These are phyloP conservation scores for Harpegnathos saltator DNA, from an alignment of 1,140 invertebrate genomes.

Conservation along the genomic window DNA sequence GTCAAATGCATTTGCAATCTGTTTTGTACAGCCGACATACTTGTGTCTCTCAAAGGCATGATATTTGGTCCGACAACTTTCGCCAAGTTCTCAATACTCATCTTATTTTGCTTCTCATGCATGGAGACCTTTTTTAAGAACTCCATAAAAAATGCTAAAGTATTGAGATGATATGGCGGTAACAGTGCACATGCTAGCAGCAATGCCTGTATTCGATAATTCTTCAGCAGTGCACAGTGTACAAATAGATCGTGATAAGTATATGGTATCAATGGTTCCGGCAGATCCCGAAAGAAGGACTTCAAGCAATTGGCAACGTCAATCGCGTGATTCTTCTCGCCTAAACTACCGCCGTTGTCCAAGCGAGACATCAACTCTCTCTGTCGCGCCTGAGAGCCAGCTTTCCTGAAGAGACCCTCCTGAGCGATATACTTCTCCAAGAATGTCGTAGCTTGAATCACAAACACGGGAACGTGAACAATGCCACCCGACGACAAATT, in stretches of 20 bases:
- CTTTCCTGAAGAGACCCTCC: constrained; percentile 94
- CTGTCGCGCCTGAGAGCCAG: constrained; percentile 92
- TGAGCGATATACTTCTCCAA: constrained; percentile 89
- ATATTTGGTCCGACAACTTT: constrained; percentile 93
- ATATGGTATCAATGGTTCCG: constrained; percentile 92
- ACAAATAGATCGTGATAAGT: constrained; percentile 91
- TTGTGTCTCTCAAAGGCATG: constrained; percentile 90
- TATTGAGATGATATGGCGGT: constrained; percentile 88
- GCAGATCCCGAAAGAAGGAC: constrained; percentile 92
- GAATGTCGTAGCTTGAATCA: constrained; percentile 90
- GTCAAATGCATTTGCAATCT: constrained; percentile 88
- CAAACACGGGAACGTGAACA: constrained; percentile 91
- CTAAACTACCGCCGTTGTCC: constrained; percentile 89
- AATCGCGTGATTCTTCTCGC: constrained; percentile 90
- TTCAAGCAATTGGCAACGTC: constrained; percentile 94
- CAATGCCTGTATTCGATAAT: constrained; percentile 85
- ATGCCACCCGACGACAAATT: constrained; percentile 87
- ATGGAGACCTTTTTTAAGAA: constrained; percentile 88
- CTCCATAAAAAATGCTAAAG: constrained; percentile 90
- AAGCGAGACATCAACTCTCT: constrained; percentile 91
- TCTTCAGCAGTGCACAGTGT: constrained; percentile 87
- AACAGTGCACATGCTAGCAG: constrained; percentile 89
- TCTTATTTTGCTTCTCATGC: constrained; percentile 91
- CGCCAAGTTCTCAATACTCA: constrained; percentile 92
- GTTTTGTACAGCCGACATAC: constrained; percentile 87